These are phyloP conservation scores for Orussus abietinus DNA, from an alignment of 1,140 invertebrate species.

Conservation along the genomic window DNA sequence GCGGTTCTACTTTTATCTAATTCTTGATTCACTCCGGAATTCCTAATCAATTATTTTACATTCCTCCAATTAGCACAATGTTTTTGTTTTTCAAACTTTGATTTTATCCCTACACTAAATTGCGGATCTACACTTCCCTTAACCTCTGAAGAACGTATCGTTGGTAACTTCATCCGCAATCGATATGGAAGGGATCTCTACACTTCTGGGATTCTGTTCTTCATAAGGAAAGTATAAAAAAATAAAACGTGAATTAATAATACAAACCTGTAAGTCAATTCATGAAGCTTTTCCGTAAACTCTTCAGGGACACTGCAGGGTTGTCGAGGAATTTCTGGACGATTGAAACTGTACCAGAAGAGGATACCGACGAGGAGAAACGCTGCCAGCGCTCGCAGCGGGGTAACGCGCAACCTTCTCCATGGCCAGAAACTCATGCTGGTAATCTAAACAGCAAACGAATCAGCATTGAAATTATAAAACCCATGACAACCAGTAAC, in stretches of 20 bases:
- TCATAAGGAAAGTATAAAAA: too few relatives aligned
- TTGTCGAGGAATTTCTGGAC: conserved; percentile 32
- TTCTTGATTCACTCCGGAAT: too few relatives aligned
- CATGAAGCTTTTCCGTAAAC: conserved; percentile 38
- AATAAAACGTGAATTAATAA: not conserved
- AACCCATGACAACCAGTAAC: too few relatives aligned
- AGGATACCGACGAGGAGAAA: conserved; percentile 30
- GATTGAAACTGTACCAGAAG: conserved; percentile 37
- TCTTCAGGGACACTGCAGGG: conserved; percentile 40
- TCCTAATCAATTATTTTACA: too few relatives aligned
- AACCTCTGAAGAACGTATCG: too few relatives aligned
- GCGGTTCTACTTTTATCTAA: too few relatives aligned
- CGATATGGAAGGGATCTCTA: too few relatives aligned
- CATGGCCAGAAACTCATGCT: conserved; percentile 38
- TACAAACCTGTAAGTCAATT: conserved; percentile 33
- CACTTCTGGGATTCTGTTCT: not conserved
- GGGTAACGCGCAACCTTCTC: conserved; percentile 38
- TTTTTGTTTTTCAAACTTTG: too few relatives aligned
- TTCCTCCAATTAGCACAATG: too few relatives aligned
- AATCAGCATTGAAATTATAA: conserved; percentile 8
- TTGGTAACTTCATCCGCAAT: not conserved
- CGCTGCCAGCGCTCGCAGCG: conserved; percentile 33
- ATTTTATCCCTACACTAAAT: too few relatives aligned
- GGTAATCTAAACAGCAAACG: conserved; percentile 22
- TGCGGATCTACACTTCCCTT: too few relatives aligned